A percentile compares a stretch with the other conserved stretches of the same genome.
Evolutionary conservation across 2,888 invertebrate genomes (phyloP).

Genomic region (Helleia helle): DNA sequence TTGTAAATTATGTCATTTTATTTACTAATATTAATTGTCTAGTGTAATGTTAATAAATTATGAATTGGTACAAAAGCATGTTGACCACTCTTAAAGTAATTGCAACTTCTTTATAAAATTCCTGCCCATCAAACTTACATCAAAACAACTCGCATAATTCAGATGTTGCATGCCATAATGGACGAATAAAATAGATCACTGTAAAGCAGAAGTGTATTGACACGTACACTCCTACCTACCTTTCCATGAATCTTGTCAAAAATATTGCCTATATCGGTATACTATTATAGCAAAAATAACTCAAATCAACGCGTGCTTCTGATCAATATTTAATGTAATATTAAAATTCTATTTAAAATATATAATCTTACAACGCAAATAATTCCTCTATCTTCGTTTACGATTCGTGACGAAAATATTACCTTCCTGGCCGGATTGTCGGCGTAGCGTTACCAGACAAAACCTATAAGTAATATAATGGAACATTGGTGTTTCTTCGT

Average conservation of each 20-base stretch:
- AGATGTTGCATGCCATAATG: conserved; percentile 9
- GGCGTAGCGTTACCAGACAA: conserved; percentile 49
- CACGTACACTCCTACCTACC: neutral
- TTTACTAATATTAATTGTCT: no score
- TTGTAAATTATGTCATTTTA: neutral
- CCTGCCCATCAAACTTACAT: conserved; percentile 4
- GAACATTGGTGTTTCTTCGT: conserved; percentile 61
- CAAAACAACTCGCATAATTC: conserved; percentile 7
- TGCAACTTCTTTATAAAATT: neutral
- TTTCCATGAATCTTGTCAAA: conserved; percentile 7
- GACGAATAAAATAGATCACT: conserved; percentile 12
- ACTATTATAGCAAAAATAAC: conserved; percentile 50
- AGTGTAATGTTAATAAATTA: neutral
- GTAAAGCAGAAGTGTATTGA: conserved; percentile 1
- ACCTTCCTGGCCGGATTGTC: conserved; percentile 55
- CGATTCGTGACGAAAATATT: conserved; percentile 38
- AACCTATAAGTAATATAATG: conserved; percentile 36
- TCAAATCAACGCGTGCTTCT: conserved; percentile 42
- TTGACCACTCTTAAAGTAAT: conserved; percentile 2
- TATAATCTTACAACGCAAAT: conserved; percentile 35
- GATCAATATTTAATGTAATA: conserved; percentile 34
- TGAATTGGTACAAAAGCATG: neutral
- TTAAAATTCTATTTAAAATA: conserved; percentile 56
- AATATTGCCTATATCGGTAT: conserved; percentile 27
- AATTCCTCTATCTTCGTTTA: conserved; percentile 24